These are phyloP conservation scores for Trematomus bernacchii DNA, from an alignment of 2,797 vertebrate species.

Conservation along the genomic window DNA sequence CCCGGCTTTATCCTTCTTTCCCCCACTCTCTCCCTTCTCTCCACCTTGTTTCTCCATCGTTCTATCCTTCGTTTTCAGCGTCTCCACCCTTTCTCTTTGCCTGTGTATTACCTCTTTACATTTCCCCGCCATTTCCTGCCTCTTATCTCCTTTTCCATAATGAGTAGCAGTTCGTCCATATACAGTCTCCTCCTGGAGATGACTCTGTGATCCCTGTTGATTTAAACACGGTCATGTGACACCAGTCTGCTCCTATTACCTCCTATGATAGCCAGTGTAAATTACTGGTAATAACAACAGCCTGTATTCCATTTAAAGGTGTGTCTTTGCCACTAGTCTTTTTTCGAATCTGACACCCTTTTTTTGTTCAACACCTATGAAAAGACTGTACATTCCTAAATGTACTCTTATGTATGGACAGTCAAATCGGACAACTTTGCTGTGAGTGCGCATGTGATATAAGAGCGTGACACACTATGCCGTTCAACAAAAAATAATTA, in stretches of 20 bases:
- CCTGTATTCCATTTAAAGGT: constrained; percentile 19
- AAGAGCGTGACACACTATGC: neutral
- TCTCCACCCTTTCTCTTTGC: constrained; percentile 7
- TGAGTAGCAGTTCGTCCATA: constrained; percentile 33
- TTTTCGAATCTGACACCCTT: constrained; percentile 1
- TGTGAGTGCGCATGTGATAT: neutral
- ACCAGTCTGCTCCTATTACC: constrained; percentile 23
- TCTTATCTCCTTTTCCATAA: constrained; percentile 34
- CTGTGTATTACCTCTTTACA: neutral
- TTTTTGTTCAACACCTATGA: constrained; percentile 25
- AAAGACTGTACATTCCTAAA: constrained; percentile 7
- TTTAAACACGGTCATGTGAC: constrained; percentile 37
- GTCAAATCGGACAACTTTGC: neutral
- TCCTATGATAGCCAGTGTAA: constrained; percentile 4
- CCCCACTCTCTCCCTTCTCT: constrained; percentile 42
- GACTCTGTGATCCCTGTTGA: constrained; percentile 45
- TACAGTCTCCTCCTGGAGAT: constrained; percentile 49
- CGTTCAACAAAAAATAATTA: constrained; percentile 27
- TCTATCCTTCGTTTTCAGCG: constrained; percentile 38
- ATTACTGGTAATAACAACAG: constrained; percentile 9
- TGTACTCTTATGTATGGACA: constrained; percentile 3
- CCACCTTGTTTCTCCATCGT: constrained; percentile 37
- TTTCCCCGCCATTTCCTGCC: constrained; percentile 31
- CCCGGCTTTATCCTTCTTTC: constrained; percentile 69
- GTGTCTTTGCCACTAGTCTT: constrained; percentile 6